These are phyloP conservation scores for Pocillopora damicornis DNA, from an alignment of 64 coral and sea anemone species.

Conservation along the genomic window DNA sequence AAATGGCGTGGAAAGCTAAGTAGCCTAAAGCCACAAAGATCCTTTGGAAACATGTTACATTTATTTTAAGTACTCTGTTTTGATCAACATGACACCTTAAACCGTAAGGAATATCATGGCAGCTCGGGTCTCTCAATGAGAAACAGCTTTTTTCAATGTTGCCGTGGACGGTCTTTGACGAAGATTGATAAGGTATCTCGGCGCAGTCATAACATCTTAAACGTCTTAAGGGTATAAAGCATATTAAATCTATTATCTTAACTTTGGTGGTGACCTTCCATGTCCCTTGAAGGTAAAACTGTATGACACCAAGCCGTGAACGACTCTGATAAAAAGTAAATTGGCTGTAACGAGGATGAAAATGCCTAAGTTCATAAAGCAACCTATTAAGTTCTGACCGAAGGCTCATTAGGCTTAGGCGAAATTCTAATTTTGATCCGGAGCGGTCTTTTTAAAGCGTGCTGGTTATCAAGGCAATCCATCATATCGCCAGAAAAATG, in stretches of 20 bases:
- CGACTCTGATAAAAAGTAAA: neutral
- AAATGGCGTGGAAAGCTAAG: neutral
- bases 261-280: too few species aligned
- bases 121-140: neutral
- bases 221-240: too few species aligned
- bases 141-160: neutral
- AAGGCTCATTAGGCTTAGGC: neutral
- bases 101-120: neutral
- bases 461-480: slow-evolving; percentile 1
- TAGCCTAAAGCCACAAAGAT: neutral
- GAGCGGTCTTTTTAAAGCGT: neutral
- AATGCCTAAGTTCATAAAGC: neutral
- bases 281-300: too few species aligned
- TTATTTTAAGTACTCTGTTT: neutral
- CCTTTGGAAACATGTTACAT: neutral
- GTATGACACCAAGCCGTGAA: too few species aligned
- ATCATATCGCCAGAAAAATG: neutral
- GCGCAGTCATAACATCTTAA: too few species aligned
- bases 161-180: neutral
- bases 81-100: neutral
- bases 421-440: neutral
- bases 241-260: too few species aligned
- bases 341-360: neutral
- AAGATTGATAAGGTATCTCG: too few species aligned
- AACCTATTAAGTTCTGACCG: neutral